Evolutionary conservation across 2,888 invertebrate genomes (phyloP).

Genomic region (Tachina grossa): DNA sequence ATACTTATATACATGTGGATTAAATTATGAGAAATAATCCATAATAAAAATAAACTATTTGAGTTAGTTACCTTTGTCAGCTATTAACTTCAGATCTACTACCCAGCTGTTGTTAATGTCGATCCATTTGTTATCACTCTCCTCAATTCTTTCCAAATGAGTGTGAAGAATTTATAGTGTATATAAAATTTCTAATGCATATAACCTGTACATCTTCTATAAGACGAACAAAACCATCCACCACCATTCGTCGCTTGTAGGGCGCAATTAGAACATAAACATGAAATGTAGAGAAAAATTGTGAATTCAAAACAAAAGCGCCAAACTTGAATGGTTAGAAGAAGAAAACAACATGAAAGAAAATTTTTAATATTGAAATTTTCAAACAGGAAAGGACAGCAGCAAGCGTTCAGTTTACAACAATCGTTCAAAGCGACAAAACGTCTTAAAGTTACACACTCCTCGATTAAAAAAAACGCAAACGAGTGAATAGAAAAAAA

Average conservation of each 20-base stretch:
- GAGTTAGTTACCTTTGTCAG: not conserved
- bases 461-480: not conserved
- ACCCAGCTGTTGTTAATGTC: not conserved
- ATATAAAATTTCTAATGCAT: not conserved
- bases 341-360: slow-evolving; percentile 53
- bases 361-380: slow-evolving; percentile 55
- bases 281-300: slow-evolving; percentile 47
- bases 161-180: not conserved
- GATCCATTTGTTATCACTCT: not conserved
- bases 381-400: slow-evolving; percentile 47
- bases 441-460: slow-evolving; percentile 54
- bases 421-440: slow-evolving; percentile 61
- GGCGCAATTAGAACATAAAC: slow-evolving; percentile 34
- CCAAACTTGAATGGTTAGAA: slow-evolving; percentile 47
- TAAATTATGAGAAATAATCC: no score
- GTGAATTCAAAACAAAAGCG: slow-evolving; percentile 52
- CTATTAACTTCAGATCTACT: not conserved
- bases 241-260: slow-evolving; percentile 38
- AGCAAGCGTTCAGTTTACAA: slow-evolving; percentile 59
- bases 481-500: slow-evolving; percentile 10
- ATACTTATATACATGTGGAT: no score
- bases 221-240: slow-evolving; percentile 30
- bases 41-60: no score
- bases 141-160: not conserved
- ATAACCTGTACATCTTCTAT: not conserved